These are phyloP conservation scores for Steinernema khuongi DNA, from an alignment of 1,140 invertebrate genomes.

Conservation along the genomic window DNA sequence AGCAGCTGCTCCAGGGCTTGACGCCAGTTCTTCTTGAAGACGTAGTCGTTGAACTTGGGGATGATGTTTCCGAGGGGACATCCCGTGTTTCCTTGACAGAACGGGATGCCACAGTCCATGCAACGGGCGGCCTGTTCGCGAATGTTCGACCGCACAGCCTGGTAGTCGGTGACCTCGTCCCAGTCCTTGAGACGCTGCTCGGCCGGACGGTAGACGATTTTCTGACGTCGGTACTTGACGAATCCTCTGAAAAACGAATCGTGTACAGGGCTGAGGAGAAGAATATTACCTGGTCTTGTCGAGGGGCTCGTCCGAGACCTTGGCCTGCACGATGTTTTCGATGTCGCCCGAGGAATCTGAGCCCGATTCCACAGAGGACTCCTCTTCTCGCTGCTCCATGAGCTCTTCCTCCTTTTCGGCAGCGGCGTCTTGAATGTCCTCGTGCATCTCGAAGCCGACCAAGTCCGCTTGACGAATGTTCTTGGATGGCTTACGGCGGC, in stretches of 20 bases:
- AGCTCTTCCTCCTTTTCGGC: conserved; percentile 43
- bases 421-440: conserved; percentile 52
- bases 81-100: conserved; percentile 92
- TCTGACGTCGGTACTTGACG: conserved; percentile 87
- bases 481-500: conserved; percentile 50
- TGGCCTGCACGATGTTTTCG: conserved; percentile 75
- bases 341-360: conserved; percentile 68
- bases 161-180: conserved; percentile 80
- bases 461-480: conserved; percentile 42
- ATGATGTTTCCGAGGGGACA: conserved; percentile 97
- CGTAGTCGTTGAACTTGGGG: conserved; percentile 95
- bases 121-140: conserved; percentile 87
- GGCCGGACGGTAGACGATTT: conserved; percentile 74
- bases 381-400: conserved; percentile 14
- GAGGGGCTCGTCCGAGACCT: conserved; percentile 74
- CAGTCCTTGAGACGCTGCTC: conserved; percentile 82
- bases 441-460: conserved; percentile 53
- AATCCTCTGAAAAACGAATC: conserved; percentile 69
- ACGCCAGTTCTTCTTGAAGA: conserved; percentile 87
- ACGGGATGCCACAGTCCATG: conserved; percentile 99
- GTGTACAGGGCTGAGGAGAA: conserved; percentile 13
- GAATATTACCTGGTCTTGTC: conserved; percentile 74
- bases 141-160: conserved; percentile 77
- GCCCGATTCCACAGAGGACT: conserved; percentile 35
- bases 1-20: conserved; percentile 88